Conservation (phyloP, 2,113 vertebrate species). For the Taurulus bubalis region DNA sequence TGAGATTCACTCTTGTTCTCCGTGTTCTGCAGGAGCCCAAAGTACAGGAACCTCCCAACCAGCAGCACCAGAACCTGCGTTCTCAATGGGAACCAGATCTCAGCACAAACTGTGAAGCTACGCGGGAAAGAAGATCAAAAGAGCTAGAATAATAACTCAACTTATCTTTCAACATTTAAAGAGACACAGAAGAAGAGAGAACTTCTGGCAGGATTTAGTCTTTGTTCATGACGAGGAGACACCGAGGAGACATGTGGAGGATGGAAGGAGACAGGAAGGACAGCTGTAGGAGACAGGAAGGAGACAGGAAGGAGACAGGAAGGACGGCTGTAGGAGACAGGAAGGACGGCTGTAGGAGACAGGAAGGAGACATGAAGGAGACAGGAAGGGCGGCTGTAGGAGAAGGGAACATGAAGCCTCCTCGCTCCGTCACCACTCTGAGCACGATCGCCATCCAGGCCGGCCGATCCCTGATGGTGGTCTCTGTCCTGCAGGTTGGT, state of each 20-base stretch:
- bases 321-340: background rate
- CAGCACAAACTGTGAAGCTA: background rate
- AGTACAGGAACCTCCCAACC: background rate
- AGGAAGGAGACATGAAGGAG: background rate
- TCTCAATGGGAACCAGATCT: background rate
- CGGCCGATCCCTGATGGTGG: constrained; percentile 48
- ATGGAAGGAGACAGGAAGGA: background rate
- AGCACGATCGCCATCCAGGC: constrained; percentile 68
- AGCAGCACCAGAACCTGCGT: background rate
- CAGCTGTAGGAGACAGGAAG: background rate
- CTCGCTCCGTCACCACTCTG: constrained; percentile 51
- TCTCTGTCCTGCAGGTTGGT: constrained; percentile 65
- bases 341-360: background rate
- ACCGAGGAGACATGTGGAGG: background rate
- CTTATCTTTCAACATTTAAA: background rate
- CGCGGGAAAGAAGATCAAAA: background rate
- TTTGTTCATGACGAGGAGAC: constrained; percentile 24
- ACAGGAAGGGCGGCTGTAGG: background rate
- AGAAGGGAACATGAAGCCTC: background rate
- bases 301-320: background rate
- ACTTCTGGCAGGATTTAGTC: background rate
- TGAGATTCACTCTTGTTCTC: background rate
- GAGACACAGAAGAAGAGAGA: background rate
- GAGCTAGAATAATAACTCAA: background rate
- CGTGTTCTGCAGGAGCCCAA: background rate